Evolutionary conservation across 2,888 invertebrate genomes (phyloP).

Genomic region (Mamestra brassicae): DNA sequence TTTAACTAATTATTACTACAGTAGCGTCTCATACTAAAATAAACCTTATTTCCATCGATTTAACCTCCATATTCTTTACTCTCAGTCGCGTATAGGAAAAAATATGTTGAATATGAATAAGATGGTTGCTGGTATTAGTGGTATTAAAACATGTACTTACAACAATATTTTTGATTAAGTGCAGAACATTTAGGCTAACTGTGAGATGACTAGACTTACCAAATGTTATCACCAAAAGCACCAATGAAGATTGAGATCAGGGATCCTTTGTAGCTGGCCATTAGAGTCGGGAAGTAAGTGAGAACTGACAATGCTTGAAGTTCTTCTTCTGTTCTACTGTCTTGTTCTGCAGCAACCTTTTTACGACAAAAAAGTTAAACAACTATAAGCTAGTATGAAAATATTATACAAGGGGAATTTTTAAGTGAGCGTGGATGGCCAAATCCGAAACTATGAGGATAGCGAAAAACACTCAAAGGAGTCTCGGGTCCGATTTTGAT

Average conservation of each 20-base stretch:
- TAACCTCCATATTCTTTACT: not conserved
- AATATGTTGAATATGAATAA: too few relatives aligned
- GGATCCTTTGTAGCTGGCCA: slow-evolving; percentile 84
- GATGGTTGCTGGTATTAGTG: too few relatives aligned
- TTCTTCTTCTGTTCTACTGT: slow-evolving; percentile 84
- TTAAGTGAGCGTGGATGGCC: too few relatives aligned
- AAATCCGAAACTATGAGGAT: too few relatives aligned
- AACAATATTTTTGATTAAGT: too few relatives aligned
- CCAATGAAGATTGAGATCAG: slow-evolving; percentile 83
- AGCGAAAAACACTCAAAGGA: too few relatives aligned
- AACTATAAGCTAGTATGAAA: not conserved
- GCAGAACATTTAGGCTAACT: not conserved
- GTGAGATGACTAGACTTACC: slow-evolving; percentile 73
- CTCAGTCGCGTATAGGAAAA: too few relatives aligned
- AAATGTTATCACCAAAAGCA: slow-evolving; percentile 90
- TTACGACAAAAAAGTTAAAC: not conserved
- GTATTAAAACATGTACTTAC: too few relatives aligned
- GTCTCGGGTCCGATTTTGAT: too few relatives aligned
- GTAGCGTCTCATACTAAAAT: not conserved
- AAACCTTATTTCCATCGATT: not conserved
- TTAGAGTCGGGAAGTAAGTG: slow-evolving; percentile 81
- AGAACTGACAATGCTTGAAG: slow-evolving; percentile 81
- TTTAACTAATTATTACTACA: too few relatives aligned
- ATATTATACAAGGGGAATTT: too few relatives aligned
- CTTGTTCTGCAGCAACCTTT: slow-evolving; percentile 84